Evolutionary conservation across 2,888 invertebrate species (phyloP), one percentile per base, ranked within the genome.

Genomic region (Endotricha flammealis): DNA sequence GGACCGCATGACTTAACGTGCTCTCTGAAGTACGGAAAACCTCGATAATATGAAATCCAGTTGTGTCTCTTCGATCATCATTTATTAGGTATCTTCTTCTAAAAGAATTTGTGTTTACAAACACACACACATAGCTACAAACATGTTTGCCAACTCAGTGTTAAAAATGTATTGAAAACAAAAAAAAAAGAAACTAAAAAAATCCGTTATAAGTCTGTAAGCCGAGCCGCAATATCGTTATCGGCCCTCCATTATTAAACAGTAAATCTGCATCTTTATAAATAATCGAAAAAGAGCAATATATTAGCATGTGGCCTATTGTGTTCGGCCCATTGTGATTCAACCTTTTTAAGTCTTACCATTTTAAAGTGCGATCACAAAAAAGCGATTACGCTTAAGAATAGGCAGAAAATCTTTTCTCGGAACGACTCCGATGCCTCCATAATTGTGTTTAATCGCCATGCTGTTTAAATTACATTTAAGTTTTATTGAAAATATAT

Each of bases 251-350:
- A 64, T 56, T 65, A 59, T 50, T 48, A 58, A 69, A 76, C 74
- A 73, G 75, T 76, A 72, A 75, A 63, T 69, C 68, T 64, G 65
- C 71, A 76, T 70, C 65, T 67, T 69, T 69, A 58, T 53, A 64
- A 67, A 63, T 68, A 61, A 50, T 60, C 56, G 52, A 74, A 74
- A 74, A 76, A 66, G 73, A 70, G 58, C 64, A 51, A 64, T 56
- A 44, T 53, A 58, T 59, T 66, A 56, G 74, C 80, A 79, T 77
- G 72, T 81, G 79, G 78, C 67, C 79, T 60, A 85, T 85, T 85
- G 85, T 85, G 54, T 71, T 62, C 64, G 47, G 43, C 36, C 77
- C 69, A 83, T 83, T 83, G 83, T 82, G 55, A 59, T 67, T 49
- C 46, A 42, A 64, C 72, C 70, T 72, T 74, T 76, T 76, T 66